Evolutionary conservation across 2,888 invertebrate genomes (phyloP).

Genomic region (Hemistola chrysoprasaria): DNA sequence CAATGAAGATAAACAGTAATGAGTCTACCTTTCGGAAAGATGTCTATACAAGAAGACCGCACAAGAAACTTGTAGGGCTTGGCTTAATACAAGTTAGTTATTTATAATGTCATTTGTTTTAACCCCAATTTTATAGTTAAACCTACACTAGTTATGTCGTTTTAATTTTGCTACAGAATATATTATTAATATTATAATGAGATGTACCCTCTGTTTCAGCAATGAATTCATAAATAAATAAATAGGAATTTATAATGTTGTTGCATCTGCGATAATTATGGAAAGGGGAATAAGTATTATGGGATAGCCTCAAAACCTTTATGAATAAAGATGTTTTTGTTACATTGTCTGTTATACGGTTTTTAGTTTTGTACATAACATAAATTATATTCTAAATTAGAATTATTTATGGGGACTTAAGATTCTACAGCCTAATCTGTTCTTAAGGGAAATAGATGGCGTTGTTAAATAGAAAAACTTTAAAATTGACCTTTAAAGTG

Average conservation of each 20-base stretch:
- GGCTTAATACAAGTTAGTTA: too few relatives aligned
- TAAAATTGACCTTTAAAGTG: too few relatives aligned
- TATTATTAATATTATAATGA: conserved; percentile 59
- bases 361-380: conserved; percentile 6
- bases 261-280: conserved; percentile 54
- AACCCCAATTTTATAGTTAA: too few relatives aligned
- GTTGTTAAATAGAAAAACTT: too few relatives aligned
- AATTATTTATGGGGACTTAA: too few relatives aligned
- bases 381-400: background rate
- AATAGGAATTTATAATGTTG: conserved; percentile 65
- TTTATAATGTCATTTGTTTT: too few relatives aligned
- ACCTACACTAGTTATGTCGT: background rate
- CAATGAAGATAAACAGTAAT: too few relatives aligned
- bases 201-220: conserved; percentile 64
- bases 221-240: conserved; percentile 69
- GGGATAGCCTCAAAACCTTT: conserved; percentile 37
- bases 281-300: conserved; percentile 50
- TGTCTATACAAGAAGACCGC: too few relatives aligned
- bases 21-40: too few relatives aligned
- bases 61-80: too few relatives aligned
- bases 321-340: conserved; percentile 39
- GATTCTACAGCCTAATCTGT: too few relatives aligned
- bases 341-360: conserved; percentile 10
- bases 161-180: conserved; percentile 21
- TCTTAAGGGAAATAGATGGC: too few relatives aligned